Percentiles rank a stretch among this genome's conserved stretches.
These are phyloP conservation scores for Drosophila teissieri DNA, from an alignment of 1,140 invertebrate species.

Conservation along the genomic window DNA sequence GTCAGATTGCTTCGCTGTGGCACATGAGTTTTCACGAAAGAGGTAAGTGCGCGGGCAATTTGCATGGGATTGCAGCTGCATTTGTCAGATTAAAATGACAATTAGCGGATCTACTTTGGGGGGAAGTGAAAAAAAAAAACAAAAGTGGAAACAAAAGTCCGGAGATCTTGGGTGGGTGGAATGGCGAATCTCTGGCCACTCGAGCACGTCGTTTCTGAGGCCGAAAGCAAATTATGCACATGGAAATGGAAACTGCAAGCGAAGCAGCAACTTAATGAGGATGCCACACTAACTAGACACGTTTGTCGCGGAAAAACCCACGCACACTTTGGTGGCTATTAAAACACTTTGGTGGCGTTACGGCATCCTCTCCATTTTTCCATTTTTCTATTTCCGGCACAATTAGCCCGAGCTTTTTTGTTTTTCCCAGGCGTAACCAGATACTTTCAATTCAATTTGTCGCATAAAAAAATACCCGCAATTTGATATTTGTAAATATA, in stretches of 20 bases:
- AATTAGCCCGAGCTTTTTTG: slow-evolving; percentile 59
- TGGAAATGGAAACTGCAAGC: slow-evolving; percentile 12
- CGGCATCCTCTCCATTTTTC: slow-evolving; percentile 48
- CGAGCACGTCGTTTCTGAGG: slow-evolving; percentile 67
- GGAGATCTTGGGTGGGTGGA: slow-evolving; percentile 57
- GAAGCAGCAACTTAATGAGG: slow-evolving; percentile 68
- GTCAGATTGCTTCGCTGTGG: slow-evolving; percentile 7
- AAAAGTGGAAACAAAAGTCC: slow-evolving; percentile 5
- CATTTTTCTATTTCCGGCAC: slow-evolving; percentile 73
- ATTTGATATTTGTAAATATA: slow-evolving; percentile 44
- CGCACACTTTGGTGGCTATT: slow-evolving; percentile 73
- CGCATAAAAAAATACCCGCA: slow-evolving; percentile 8
- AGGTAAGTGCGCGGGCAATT: slow-evolving; percentile 39
- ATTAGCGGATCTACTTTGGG: slow-evolving; percentile 74
- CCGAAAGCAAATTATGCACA: slow-evolving; percentile 71
- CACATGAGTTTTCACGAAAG: slow-evolving; percentile 6
- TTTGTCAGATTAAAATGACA: slow-evolving; percentile 71
- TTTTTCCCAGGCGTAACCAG: slow-evolving; percentile 74
- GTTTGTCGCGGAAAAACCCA: slow-evolving; percentile 44
- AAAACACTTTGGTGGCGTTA: slow-evolving; percentile 78
- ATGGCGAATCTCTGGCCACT: slow-evolving; percentile 52
- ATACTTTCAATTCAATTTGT: slow-evolving; percentile 80
- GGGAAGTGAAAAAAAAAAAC: neutral
- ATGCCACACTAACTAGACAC: slow-evolving; percentile 78
- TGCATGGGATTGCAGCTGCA: slow-evolving; percentile 50